Base-by-base conservation (phyloP, 2,888 invertebrate genomes). In the Blastobasis lacticolella region DNA sequence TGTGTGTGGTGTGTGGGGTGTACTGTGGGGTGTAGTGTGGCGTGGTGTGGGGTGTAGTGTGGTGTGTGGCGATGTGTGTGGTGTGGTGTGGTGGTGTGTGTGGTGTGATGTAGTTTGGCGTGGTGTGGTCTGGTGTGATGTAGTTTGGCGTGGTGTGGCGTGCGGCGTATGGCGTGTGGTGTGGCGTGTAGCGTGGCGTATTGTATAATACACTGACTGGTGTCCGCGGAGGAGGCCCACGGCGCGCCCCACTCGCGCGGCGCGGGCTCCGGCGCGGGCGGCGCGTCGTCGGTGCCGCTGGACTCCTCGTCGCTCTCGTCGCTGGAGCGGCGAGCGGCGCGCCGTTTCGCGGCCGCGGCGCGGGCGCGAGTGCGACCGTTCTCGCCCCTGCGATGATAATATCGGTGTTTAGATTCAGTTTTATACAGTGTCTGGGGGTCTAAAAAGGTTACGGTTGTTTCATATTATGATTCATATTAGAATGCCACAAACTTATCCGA, bases 171-270 rank as follows among this genome's bases (percentile, higher is more conserved):
- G 10, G 40, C n/a, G 10, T 6, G 48, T 36, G 40, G 40, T 40
- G 40, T 5, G n/a, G 38, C 10, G 41, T 38, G 7, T 10, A 3
- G 41, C 10, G 10, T 38, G 10, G 40, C n/a, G 10, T 7, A 40
- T 37, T 6, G 40, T 40, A 9, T 6, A 3, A 1, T 40, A 41
- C 55, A 79, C 79, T 75, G 45, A 87, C 87, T 82, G 54, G 81
- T 78, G 66, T 84, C 85, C 0, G 83, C 75, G 8, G 86, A 84
- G 56, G 88, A 86, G 37, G 88, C 88, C 89, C 89, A 89, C 40
- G 89, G 89, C 61, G 89, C 89, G 67, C 89, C 89, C 89, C 89
- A 89, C 66, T 87, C 88, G 54, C 87, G 69, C 52, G 88, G 85
- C 67, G 89, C 84, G 50, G 86, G 85, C 67, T 83, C 86, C 43